A percentile compares a stretch with the other conserved stretches of the same genome.
Conservation (phyloP, 2,797 vertebrate genomes). For the Vipera latastei region DNA sequence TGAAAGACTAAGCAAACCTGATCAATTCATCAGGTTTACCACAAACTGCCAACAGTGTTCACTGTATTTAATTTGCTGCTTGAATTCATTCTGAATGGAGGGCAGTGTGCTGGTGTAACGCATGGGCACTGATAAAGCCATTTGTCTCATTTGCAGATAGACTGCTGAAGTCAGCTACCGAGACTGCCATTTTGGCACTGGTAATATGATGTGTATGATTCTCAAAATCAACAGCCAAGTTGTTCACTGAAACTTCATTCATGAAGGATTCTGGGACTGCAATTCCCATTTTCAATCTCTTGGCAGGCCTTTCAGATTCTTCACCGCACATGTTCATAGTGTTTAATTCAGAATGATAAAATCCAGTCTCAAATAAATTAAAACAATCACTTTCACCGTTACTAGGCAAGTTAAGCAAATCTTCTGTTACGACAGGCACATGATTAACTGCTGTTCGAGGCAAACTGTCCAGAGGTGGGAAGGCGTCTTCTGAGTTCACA, state of each 20-base stretch:
- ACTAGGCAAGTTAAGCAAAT: slow-evolving; percentile 84
- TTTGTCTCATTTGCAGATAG: slow-evolving; percentile 86
- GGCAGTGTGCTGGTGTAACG: slow-evolving; percentile 89
- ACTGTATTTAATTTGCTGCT: slow-evolving; percentile 47
- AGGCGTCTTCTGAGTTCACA: slow-evolving; percentile 84
- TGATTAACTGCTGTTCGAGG: slow-evolving; percentile 85
- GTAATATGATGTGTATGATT: slow-evolving; percentile 88
- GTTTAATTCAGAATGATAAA: slow-evolving; percentile 92
- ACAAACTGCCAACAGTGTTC: slow-evolving; percentile 64
- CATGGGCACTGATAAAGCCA: slow-evolving; percentile 85
- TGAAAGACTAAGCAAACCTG: slow-evolving; percentile 90
- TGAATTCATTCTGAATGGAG: slow-evolving; percentile 91
- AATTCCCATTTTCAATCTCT: slow-evolving; percentile 94
- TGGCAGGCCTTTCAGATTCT: slow-evolving; percentile 89
- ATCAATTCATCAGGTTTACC: slow-evolving; percentile 77
- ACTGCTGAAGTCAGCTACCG: slow-evolving; percentile 94
- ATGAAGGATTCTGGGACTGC: slow-evolving; percentile 87
- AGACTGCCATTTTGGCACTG: slow-evolving; percentile 96
- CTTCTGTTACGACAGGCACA: slow-evolving; percentile 81
- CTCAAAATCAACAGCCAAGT: slow-evolving; percentile 92
- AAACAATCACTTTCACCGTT: slow-evolving; percentile 90
- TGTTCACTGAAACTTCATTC: slow-evolving; percentile 89
- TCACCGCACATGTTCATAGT: slow-evolving; percentile 84
- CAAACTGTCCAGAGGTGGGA: slow-evolving; percentile 85
- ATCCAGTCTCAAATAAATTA: slow-evolving; percentile 93